Evolutionary conservation across 64 coral and sea anemone genomes (phyloP), one percentile per base, ranked within the genome.

Genomic region (Porites lutea): DNA sequence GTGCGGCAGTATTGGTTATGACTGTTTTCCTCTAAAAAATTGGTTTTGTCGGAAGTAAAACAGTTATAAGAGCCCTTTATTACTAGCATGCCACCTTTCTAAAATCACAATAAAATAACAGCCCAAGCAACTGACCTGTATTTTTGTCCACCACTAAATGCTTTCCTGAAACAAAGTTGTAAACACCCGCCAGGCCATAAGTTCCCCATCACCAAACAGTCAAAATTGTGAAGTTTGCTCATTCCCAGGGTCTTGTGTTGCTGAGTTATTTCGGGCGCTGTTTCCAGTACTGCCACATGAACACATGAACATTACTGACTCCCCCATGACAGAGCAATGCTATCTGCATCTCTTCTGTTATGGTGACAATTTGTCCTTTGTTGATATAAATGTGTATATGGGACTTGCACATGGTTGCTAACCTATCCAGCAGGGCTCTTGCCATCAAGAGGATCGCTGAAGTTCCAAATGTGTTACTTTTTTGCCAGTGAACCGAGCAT

Each of bases 181-280:
- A 37, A 0, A 91, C 50, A 68, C 66, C 27, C 89, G 79, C 89
- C 89, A 84, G 18, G 89, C 79, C 53, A 71, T 48, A 50, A 91
- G 47, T 64, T 48, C 47, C 6, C 72, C 89, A 10, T 91, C 37
- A 3, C 48, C 83, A 54, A 37, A 91, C 48, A 37, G 27, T 82
- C 62, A 55, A 83, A 91, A 69, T 82, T 91, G 61, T 84, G 83
- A 46, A 91, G 89, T 20, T 91, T 91, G 88, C 69, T 91, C 46
- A 91, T 91, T 48, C 89, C 89, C 64, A 79, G 68, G 47, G 75
- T 71, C 72, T 91, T 91, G 21, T 74, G n/a, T 14, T 48, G 46
- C 2, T 62, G 14, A 27, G 63, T 54, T 12, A 48, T 75, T 14
- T 78, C 46, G 10, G 70, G 60, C 22, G 79, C 52, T 13, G 57